Evolutionary conservation across 2,113 vertebrate genomes (phyloP).

Genomic region (Engraulis encrasicolus): DNA sequence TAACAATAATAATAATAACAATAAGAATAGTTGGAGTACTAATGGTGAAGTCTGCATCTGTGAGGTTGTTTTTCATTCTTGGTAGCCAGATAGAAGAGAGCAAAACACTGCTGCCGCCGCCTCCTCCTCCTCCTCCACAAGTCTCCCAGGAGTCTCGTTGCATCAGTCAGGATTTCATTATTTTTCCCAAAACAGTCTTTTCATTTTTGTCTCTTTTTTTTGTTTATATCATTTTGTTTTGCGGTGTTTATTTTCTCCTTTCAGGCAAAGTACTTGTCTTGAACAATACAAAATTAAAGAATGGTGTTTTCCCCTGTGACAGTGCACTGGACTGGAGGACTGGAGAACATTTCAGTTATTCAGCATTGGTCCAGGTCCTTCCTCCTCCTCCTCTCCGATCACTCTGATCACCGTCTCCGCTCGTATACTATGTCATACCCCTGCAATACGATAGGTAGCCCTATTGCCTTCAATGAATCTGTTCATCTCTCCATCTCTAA

Average conservation of each 20-base stretch:
- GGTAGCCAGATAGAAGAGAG: constrained; percentile 59
- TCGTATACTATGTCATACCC: not conserved
- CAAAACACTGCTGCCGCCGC: constrained; percentile 45
- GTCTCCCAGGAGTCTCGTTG: constrained; percentile 41
- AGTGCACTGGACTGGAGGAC: constrained; percentile 1
- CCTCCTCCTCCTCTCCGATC: too few relatives aligned
- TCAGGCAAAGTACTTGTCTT: constrained; percentile 19
- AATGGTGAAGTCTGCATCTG: constrained; percentile 48
- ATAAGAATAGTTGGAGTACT: constrained; percentile 61
- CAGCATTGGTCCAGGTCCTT: not conserved
- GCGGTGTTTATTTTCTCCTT: constrained; percentile 22
- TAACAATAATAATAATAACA: constrained; percentile 52
- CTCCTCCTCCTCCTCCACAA: constrained; percentile 27
- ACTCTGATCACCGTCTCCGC: not conserved
- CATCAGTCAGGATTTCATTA: constrained; percentile 2
- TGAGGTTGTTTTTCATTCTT: constrained; percentile 72
- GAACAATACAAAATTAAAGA: constrained; percentile 17
- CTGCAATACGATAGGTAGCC: not conserved
- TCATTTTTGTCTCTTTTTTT: not conserved
- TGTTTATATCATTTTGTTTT: too few relatives aligned
- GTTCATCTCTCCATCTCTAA: not conserved
- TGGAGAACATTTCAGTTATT: not conserved
- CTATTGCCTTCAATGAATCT: not conserved
- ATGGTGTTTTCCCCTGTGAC: constrained; percentile 16
- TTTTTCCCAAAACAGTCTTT: not conserved